phyloP scores from a whole-genome alignment of 2,797 vertebrate species.

The Scolopax rusticola region DNA sequence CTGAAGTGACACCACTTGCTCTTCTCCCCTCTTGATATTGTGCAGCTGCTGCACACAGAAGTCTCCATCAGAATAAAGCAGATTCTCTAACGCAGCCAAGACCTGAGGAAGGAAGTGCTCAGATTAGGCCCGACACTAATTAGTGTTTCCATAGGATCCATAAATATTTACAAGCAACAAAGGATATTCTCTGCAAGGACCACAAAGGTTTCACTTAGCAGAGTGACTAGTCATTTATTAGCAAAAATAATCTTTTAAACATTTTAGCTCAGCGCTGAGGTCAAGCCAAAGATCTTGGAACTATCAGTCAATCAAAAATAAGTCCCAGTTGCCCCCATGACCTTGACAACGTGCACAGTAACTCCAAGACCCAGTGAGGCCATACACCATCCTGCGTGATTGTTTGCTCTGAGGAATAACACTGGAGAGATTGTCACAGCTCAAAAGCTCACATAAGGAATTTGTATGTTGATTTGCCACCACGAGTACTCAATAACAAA shows the following conservation, averaged over 20 bases:
- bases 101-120: fast-evolving
- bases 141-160: neutral
- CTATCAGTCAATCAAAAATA: neutral
- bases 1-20: neutral
- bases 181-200: neutral
- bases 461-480: neutral
- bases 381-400: neutral
- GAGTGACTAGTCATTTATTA: neutral
- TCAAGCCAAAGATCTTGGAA: neutral
- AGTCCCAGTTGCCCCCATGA: neutral
- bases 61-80: neutral
- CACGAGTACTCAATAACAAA: neutral
- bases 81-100: neutral
- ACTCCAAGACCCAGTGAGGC: neutral
- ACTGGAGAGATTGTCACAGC: neutral
- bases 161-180: neutral
- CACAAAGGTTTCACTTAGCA: neutral
- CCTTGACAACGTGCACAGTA: neutral
- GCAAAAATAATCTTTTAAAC: neutral
- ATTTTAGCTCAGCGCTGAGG: neutral
- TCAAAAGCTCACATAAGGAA: neutral
- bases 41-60: neutral
- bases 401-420: neutral
- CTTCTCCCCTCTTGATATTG: neutral
- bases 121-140: neutral